These are phyloP conservation scores for Girardinichthys multiradiatus DNA, from an alignment of 2,113 vertebrate genomes.

Conservation along the genomic window DNA sequence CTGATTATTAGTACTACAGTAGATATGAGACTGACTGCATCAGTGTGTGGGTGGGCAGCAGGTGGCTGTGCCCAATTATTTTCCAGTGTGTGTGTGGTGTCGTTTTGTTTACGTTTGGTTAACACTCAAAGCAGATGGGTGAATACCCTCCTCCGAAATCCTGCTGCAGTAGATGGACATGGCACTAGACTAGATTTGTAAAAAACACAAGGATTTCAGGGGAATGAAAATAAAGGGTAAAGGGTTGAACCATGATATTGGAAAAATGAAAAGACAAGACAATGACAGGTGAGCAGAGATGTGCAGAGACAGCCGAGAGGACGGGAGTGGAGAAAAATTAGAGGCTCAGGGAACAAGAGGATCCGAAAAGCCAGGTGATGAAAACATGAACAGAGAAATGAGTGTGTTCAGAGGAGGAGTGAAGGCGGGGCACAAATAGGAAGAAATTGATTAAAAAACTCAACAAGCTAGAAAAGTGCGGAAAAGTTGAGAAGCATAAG, in stretches of 20 bases:
- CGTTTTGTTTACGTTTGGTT: constrained; percentile 7
- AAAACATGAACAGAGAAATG: too few species aligned
- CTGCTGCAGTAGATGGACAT: neutral
- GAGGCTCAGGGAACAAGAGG: constrained; percentile 22
- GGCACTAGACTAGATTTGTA: neutral
- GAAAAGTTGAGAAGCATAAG: constrained; percentile 38
- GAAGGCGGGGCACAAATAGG: constrained; percentile 50
- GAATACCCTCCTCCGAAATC: neutral
- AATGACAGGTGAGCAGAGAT: constrained; percentile 4
- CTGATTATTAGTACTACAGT: constrained; percentile 62
- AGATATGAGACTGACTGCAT: constrained; percentile 12
- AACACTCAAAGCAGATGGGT: neutral
- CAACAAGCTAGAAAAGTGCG: constrained; percentile 34
- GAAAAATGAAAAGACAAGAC: neutral
- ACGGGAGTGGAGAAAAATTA: constrained; percentile 22
- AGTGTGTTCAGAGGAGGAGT: constrained; percentile 37
- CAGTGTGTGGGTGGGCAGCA: constrained; percentile 12
- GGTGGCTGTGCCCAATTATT: constrained; percentile 13
- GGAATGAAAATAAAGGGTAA: constrained; percentile 11
- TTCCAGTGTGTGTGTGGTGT: neutral
- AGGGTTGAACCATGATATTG: constrained; percentile 5
- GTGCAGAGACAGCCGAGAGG: constrained; percentile 2
- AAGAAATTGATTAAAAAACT: constrained; percentile 70
- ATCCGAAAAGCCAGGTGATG: constrained; percentile 24
- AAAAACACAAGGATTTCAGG: constrained; percentile 14